Evolutionary conservation across 2,797 vertebrate genomes (phyloP), one percentile per base, ranked within the genome.

Genomic region (Philypnodon macrostomus): DNA sequence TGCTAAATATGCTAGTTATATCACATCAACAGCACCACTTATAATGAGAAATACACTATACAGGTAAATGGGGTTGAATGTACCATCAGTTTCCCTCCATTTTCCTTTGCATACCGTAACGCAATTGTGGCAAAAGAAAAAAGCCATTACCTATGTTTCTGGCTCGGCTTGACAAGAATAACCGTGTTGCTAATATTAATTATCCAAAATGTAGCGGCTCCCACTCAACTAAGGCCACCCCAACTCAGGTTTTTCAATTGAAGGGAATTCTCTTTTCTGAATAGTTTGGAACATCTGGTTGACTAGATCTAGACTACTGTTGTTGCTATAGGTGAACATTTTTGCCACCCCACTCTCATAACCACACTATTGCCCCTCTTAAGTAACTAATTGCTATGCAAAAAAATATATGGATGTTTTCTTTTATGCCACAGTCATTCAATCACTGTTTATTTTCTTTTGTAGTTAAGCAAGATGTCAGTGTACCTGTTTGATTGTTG

Each of bases 351-450:
- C 49, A 53, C 53, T 27, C 41, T 68, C 71, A 74, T 75, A 63
- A 60, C 68, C 70, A 60, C 69, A 53, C 60, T 45, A 47, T 51
- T 48, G 18, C 61, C 52, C 71, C 47, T 58, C 66, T 69, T 67
- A 65, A 75, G 62, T 84, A 83, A 86, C 83, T 83, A 84, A 87
- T 89, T 85, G 83, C 89, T 91, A 91, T 91, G 89, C 89, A 91
- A 91, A 84, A 84, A 64, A 79, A 81, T 76, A 68, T 83, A 80
- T 81, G 79, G 80, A 85, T 77, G 70, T 79, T 83, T 80, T 87
- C 73, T 81, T 79, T 80, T 75, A 73, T 76, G 77, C 81, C 79
- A 76, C 85, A 84, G 75, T 86, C 75, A 71, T 86, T 85, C 77
- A 74, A 73, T 86, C 85, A 85, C 74, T 81, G 69, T 88, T 79